Evolutionary conservation across 2,113 vertebrate genomes (phyloP), one percentile per base, ranked within the genome.

Genomic region (Arothron firmamentum): DNA sequence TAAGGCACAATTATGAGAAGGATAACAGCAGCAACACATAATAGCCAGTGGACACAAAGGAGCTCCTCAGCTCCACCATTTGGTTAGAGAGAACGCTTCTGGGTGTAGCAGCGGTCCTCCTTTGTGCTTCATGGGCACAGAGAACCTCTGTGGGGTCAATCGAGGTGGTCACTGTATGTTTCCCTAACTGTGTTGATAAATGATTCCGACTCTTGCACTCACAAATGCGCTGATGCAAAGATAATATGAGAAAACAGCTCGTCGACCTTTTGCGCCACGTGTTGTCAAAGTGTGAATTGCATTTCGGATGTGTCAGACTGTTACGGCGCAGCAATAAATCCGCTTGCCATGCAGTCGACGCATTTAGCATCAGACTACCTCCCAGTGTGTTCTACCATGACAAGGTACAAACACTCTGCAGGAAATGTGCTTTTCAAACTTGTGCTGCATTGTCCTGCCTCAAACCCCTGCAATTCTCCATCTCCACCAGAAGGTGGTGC

Each of bases 401-500:
- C 0, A 13, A 56, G 4, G 59, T 72, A 65, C 49, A 75, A 69
- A 65, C 46, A 51, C 66, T 58, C n/a, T 43, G 31, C 71, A 67
- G 63, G 58, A 65, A 71, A 78, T 46, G 21, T 58, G 54, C 55
- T 65, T 11, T 15, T 70, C 52, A 62, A 56, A 49, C 52, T 47
- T 3, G 20, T 18, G 14, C 62, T 8, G 54, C 67, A 65, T 56
- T 74, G 54, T n/a, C 11, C 46, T 4, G 3, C 3, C 42, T n/a
- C 17, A n/a, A 41, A 56, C 16, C 3, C 31, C 6, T 69, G 81
- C 78, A 87, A 28, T 76, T 52, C 65, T 47, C 16, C 0, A 0
- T 15, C 0, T 31, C 28, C 4, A 17, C 71, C 88, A 88, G 74
- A 77, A 75, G 87, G 83, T 85, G 86, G 86, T 54, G 83, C 87